Percentiles rank a stretch among this genome's conserved stretches.
Conservation (phyloP, 1,140 invertebrate genomes). For the Riptortus pedestris region DNA sequence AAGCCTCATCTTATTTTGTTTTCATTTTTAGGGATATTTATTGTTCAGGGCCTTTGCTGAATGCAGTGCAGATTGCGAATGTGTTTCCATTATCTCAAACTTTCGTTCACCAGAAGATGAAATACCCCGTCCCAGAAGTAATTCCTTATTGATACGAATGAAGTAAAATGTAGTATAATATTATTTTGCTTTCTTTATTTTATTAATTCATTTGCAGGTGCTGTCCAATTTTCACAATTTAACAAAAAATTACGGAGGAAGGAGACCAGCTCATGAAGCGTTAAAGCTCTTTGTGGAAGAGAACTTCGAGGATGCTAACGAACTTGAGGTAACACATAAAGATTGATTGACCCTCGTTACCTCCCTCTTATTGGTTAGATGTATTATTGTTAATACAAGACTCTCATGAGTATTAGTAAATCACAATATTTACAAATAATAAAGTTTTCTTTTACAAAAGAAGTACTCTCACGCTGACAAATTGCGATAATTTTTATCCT, state of each 20-base stretch:
- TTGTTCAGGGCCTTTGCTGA: constrained; percentile 63
- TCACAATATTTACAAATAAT: too few relatives aligned
- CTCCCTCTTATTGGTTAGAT: too few relatives aligned
- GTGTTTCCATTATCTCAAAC: constrained; percentile 74
- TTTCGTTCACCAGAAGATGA: constrained; percentile 77
- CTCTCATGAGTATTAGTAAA: too few relatives aligned
- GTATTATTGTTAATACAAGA: too few relatives aligned
- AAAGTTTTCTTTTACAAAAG: too few relatives aligned
- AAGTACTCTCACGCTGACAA: too few relatives aligned
- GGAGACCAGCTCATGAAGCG: not conserved
- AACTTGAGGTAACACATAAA: constrained; percentile 6
- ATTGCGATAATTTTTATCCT: too few relatives aligned
- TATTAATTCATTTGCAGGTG: not conserved
- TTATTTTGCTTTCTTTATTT: not conserved
- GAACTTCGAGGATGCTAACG: not conserved
- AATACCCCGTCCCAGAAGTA: constrained; percentile 41
- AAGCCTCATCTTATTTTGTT: too few relatives aligned
- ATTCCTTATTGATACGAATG: not conserved
- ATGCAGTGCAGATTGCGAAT: constrained; percentile 59
- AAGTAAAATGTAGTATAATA: not conserved
- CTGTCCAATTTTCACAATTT: constrained; percentile 2
- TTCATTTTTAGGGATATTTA: constrained; percentile 42
- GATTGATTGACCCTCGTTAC: too few relatives aligned
- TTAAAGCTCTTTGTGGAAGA: constrained; percentile 6
- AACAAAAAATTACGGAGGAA: constrained; percentile 3